Conservation (phyloP, 2,888 invertebrate genomes). For the Aradus depressus region DNA sequence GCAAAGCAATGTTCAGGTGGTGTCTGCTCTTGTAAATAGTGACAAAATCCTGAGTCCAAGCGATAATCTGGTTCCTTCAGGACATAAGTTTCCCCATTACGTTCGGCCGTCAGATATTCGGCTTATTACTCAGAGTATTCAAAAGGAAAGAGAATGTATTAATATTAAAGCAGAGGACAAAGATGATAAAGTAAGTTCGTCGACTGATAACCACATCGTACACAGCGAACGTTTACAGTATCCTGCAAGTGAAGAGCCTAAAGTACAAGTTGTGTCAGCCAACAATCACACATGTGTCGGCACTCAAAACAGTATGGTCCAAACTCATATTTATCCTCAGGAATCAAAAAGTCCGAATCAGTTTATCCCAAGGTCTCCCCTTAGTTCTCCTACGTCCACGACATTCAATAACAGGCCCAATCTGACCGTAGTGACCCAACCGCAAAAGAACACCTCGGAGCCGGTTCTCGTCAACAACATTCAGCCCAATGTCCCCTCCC, state of each 20-base stretch:
- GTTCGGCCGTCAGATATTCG: conserved; percentile 10
- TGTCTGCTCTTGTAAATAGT: conserved; percentile 21
- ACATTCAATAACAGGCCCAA: conserved; percentile 32
- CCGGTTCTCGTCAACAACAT: conserved; percentile 13
- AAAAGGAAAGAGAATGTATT: conserved; percentile 14
- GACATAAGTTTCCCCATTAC: conserved; percentile 11
- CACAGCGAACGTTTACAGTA: conserved; percentile 11
- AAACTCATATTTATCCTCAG: conserved; percentile 14
- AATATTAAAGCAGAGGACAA: conserved; percentile 14
- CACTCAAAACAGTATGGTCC: conserved; percentile 22
- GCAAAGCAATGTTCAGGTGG: conserved; percentile 23
- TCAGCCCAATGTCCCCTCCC: conserved; percentile 6
- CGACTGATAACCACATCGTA: conserved; percentile 4
- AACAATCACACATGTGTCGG: conserved; percentile 23
- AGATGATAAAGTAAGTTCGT: conserved; percentile 14
- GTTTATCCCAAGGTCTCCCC: conserved; percentile 10
- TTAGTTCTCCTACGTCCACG: conserved; percentile 20
- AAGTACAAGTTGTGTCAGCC: conserved; percentile 22
- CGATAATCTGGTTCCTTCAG: conserved; percentile 2
- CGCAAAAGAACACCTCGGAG: conserved; percentile 15
- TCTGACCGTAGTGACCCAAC: conserved; percentile 32
- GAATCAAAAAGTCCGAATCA: conserved; percentile 12
- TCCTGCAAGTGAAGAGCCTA: conserved; percentile 16
- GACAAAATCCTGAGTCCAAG: conserved; percentile 10
- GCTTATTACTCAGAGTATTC: conserved; percentile 7